Conservation (phyloP, 2,113 vertebrate species). For the Solea solea region DNA sequence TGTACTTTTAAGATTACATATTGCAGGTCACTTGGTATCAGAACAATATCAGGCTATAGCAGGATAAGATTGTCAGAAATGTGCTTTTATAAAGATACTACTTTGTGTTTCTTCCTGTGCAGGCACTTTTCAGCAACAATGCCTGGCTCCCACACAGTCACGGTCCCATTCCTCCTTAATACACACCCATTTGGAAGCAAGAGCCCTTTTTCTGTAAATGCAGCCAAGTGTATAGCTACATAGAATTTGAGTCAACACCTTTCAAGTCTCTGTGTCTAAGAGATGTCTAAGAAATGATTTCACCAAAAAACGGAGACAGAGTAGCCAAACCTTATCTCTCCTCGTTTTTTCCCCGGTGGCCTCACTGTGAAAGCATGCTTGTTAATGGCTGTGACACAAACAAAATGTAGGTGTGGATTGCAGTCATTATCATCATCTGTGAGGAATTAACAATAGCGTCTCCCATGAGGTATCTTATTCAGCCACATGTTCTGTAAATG, state of each 20-base stretch:
- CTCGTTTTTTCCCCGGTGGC: background rate
- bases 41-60: too few species aligned
- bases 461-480: conserved; percentile 6
- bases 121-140: background rate
- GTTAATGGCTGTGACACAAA: conserved; percentile 37
- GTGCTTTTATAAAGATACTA: too few species aligned
- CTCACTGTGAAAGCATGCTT: conserved; percentile 8
- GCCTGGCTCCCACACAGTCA: background rate
- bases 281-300: conserved; percentile 1
- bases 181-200: conserved; percentile 37
- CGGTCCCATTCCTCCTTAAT: background rate
- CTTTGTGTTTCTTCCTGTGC: too few species aligned
- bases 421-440: conserved; percentile 16
- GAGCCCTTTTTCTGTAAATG: conserved; percentile 7
- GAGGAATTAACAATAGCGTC: conserved; percentile 11
- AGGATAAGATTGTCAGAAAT: too few species aligned
- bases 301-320: too few species aligned
- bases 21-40: too few species aligned
- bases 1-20: too few species aligned
- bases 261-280: conserved; percentile 31
- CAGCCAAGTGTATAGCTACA: conserved; percentile 18
- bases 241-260: conserved; percentile 27
- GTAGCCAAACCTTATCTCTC: conserved; percentile 38
- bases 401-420: conserved; percentile 43
- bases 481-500: background rate